Conservation (phyloP, 2,888 invertebrate species). For the Dorcus hopei region DNA sequence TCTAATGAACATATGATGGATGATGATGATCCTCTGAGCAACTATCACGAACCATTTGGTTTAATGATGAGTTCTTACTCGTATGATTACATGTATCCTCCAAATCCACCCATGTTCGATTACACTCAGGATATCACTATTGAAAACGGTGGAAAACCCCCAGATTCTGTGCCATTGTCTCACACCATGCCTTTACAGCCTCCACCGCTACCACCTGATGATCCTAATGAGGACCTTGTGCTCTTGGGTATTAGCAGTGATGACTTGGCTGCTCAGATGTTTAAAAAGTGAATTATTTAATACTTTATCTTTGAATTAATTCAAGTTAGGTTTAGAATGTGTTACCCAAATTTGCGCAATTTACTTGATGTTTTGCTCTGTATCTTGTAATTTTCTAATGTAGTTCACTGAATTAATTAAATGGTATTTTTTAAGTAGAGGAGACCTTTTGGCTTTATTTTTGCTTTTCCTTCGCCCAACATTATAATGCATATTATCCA, state of each 20-base stretch:
- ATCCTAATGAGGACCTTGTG: constrained; percentile 70
- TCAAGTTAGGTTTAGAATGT: no score
- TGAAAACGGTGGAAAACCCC: constrained; percentile 18
- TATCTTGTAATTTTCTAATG: no score
- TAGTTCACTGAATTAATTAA: no score
- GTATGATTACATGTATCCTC: constrained; percentile 38
- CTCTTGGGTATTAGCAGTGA: constrained; percentile 84
- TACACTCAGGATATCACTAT: constrained; percentile 32
- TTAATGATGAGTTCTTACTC: constrained; percentile 9
- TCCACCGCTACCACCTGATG: constrained; percentile 46
- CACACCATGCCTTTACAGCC: constrained; percentile 46
- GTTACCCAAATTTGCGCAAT: no score
- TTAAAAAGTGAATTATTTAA: constrained; percentile 23
- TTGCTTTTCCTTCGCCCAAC: no score
- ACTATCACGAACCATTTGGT: constrained; percentile 17
- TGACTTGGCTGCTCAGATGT: constrained; percentile 63
- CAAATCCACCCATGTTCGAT: constrained; percentile 34
- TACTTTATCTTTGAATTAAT: no score
- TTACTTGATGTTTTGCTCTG: no score
- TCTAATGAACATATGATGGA: constrained; percentile 8
- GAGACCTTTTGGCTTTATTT: no score
- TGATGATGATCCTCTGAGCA: constrained; percentile 16
- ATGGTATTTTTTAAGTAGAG: no score
- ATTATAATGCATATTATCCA: no score
- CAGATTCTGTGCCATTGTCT: constrained; percentile 34